A percentile compares a stretch with the other conserved stretches of the same genome.
These are phyloP conservation scores for Indicator indicator DNA, from an alignment of 2,113 vertebrate species.

Conservation along the genomic window DNA sequence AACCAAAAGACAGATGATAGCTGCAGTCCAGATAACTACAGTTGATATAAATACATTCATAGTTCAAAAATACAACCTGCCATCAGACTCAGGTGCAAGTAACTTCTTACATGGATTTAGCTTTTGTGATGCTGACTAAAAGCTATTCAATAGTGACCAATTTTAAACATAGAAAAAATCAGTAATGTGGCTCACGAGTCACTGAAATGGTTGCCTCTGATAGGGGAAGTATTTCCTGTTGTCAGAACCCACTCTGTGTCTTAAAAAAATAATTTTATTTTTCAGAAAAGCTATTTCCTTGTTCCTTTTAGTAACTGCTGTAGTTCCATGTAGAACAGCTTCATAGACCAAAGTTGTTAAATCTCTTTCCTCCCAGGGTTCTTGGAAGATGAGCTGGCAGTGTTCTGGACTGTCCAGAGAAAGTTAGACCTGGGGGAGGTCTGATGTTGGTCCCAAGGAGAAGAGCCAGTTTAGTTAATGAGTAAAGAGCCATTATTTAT, in stretches of 20 bases:
- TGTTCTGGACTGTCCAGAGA: conserved; percentile 48
- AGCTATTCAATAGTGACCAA: neutral
- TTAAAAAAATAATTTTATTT: neutral
- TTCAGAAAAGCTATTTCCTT: conserved; percentile 47
- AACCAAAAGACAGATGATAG: neutral
- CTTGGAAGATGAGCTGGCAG: conserved; percentile 54
- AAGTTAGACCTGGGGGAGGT: neutral
- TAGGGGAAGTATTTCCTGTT: neutral
- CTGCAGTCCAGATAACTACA: conserved; percentile 10
- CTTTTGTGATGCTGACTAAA: conserved; percentile 25
- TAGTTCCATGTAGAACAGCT: conserved; percentile 35
- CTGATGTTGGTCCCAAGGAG: neutral
- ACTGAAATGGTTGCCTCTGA: conserved; percentile 24
- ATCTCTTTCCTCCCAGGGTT: neutral
- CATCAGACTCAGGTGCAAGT: conserved; percentile 5
- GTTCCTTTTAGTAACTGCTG: conserved; percentile 41
- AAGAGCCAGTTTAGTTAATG: neutral
- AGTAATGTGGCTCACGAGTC: neutral
- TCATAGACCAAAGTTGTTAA: neutral
- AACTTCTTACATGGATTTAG: neutral
- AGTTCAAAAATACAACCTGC: conserved; percentile 14
- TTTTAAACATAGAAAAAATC: conserved; percentile 34
- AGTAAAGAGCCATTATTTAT: neutral
- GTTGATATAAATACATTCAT: conserved; percentile 48
- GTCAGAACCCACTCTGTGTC: conserved; percentile 35